Percentiles rank a stretch among this genome's conserved stretches.
Evolutionary conservation across 2,797 vertebrate genomes (phyloP).

Genomic region (Muraenolepis orangiensis): DNA sequence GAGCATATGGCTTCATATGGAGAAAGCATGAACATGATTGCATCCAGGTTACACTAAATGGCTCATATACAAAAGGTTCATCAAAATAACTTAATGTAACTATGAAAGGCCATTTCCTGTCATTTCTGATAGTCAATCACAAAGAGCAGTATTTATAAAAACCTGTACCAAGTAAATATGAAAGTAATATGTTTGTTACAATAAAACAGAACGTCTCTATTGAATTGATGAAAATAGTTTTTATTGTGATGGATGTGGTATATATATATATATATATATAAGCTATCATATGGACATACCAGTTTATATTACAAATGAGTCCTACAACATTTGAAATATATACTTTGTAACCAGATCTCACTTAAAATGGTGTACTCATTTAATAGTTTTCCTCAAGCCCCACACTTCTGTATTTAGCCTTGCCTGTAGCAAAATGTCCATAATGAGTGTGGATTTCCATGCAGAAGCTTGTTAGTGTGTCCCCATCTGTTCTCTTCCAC

Average conservation of each 20-base stretch:
- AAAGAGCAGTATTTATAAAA: constrained; percentile 56
- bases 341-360: neutral
- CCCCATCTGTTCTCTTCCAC: constrained; percentile 68
- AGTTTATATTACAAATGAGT: neutral
- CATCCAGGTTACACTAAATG: constrained; percentile 23
- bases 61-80: constrained; percentile 27
- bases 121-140: constrained; percentile 15
- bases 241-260: neutral
- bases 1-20: constrained; percentile 55
- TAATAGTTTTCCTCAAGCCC: neutral
- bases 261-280: neutral
- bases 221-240: neutral
- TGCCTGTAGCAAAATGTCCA: constrained; percentile 47
- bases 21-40: constrained; percentile 59
- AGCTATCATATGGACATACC: neutral
- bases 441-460: constrained; percentile 35
- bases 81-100: constrained; percentile 60
- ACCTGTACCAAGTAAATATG: constrained; percentile 63
- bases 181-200: constrained; percentile 61
- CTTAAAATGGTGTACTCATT: neutral
- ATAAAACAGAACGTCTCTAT: constrained; percentile 57
- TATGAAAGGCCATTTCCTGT: constrained; percentile 38
- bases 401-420: constrained; percentile 9
- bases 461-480: constrained; percentile 40
- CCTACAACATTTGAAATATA: neutral